Evolutionary conservation across 2,797 vertebrate species (phyloP), one percentile per base, ranked within the genome.

Genomic region (Anguilla megastoma): DNA sequence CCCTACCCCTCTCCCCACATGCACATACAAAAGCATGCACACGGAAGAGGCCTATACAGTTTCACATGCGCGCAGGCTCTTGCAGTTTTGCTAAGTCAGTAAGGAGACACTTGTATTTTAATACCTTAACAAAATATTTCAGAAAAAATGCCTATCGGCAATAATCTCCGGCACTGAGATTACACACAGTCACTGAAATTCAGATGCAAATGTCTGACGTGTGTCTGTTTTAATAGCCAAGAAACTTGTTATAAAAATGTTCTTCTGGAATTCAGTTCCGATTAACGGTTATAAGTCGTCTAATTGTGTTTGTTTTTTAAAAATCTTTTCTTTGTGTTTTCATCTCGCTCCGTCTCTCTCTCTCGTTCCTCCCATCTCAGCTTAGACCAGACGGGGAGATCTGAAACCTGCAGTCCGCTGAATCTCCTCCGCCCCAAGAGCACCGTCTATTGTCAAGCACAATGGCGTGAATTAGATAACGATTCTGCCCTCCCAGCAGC

Each of bases 391-490:
- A 1, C 36, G 18, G 16, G 74, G 74, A 45, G 21, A 80, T 48
- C 24, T 48, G 41, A 18, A 80, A 24, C 41, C 18, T 45, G 2
- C 74, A 45, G 74, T 24, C 36, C 1, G 21, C 18, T 48, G 76
- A 45, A 48, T 48, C n/a, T 41, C 12, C 10, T 80, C 76, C 36
- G 3, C 18, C 33, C 74, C 76, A 86, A 91, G 90, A 91, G 90
- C 91, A 89, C 94, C 92, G 93, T 93, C 93, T 92, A 91, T 95
- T 93, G 94, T 93, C 93, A 93, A 91, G 90, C 91, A 92, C 94
- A 94, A 94, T 91, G 92, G 93, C 90, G 86, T 0, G 56, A 93
- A 94, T 95, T 94, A 94, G 91, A 92, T 90, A 87, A 86, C 91
- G 90, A 94, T 92, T 92, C 89, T 56, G 91, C 27, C 87, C 87